Percentiles rank a stretch among this genome's conserved stretches.
Conservation (phyloP, 2,888 invertebrate species). For the Gymnocheta viridis region DNA sequence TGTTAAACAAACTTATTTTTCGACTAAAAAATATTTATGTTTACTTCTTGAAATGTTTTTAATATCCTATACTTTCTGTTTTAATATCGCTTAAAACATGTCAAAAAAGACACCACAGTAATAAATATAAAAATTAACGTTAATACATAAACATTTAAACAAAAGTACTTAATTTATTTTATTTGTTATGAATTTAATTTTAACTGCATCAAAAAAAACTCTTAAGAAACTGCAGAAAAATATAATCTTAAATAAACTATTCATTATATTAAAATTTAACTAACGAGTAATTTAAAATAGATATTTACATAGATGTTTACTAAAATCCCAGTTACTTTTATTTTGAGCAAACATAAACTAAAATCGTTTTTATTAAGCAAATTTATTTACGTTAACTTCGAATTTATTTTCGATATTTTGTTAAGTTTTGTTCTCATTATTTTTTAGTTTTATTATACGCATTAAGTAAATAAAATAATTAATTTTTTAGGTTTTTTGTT, state of each 20-base stretch:
- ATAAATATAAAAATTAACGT: not conserved
- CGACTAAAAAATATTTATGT: not conserved
- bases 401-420: constrained; percentile 19
- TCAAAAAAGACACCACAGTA: not conserved
- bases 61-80: not conserved
- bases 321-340: not conserved
- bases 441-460: not conserved
- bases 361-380: not conserved
- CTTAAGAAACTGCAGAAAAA: not conserved
- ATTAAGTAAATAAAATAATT: not conserved
- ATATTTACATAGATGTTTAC: not conserved
- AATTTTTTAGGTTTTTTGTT: not conserved
- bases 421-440: constrained; percentile 28
- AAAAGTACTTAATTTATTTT: not conserved
- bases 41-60: not conserved
- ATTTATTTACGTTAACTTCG: constrained; percentile 24
- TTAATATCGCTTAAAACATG: not conserved
- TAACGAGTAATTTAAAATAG: not conserved
- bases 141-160: not conserved
- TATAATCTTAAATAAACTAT: not conserved
- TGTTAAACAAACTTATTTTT: constrained; percentile 19
- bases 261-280: not conserved
- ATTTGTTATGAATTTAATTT: not conserved
- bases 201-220: not conserved
- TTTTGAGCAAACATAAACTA: not conserved